phyloP scores from a whole-genome alignment of 1,140 invertebrate species.

The Panagrolaimus sp. region DNA sequence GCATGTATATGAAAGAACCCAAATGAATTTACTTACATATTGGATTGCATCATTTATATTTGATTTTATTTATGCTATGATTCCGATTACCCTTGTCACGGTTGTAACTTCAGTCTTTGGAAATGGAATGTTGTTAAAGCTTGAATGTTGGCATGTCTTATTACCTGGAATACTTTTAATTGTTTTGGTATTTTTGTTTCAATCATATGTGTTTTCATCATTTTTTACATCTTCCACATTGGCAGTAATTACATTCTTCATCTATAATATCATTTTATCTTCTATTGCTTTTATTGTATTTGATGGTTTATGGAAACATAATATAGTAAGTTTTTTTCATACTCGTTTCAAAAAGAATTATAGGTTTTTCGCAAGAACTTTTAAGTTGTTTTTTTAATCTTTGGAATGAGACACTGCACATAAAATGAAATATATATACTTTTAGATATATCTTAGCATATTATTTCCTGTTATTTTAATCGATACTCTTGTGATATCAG shows the following conservation, averaged over 20 bases:
- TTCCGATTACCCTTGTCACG: neutral
- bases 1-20: neutral
- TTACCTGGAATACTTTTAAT: neutral
- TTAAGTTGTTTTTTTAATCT: no score
- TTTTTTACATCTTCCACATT: neutral
- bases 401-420: no score
- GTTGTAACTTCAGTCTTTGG: neutral
- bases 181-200: neutral
- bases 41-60: neutral
- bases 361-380: no score
- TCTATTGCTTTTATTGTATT: neutral
- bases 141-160: no score
- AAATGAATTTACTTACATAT: neutral
- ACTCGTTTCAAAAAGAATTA: no score
- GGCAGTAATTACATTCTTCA: neutral
- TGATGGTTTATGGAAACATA: no score
- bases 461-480: no score
- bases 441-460: no score
- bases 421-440: no score
- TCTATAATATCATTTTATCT: neutral
- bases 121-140: no score
- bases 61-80: neutral
- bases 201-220: neutral
- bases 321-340: no score
- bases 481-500: no score